These are phyloP conservation scores for Suillia variegata DNA, from an alignment of 2,888 invertebrate genomes.

Conservation along the genomic window DNA sequence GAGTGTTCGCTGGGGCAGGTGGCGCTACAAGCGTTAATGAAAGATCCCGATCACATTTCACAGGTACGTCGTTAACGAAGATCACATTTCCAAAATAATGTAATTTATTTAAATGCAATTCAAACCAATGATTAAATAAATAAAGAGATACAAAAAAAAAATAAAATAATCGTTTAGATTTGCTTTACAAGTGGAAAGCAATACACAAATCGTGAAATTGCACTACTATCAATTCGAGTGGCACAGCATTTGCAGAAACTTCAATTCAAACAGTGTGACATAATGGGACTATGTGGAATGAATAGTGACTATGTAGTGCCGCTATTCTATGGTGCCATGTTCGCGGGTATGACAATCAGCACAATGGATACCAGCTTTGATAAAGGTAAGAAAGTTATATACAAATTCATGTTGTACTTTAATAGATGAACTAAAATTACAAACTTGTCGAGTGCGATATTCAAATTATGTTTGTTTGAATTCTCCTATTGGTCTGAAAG, in stretches of 20 bases:
- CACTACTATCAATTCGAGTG: conserved; percentile 6
- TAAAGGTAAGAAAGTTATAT: conserved; percentile 23
- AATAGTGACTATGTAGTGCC: conserved; percentile 27
- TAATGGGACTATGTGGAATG: conserved; percentile 22
- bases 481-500: too few relatives aligned
- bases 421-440: too few relatives aligned
- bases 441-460: too few relatives aligned
- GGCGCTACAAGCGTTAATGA: background rate
- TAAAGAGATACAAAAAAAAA: too few relatives aligned
- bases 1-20: background rate
- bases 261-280: conserved; percentile 19
- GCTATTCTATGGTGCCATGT: conserved; percentile 21
- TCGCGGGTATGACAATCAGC: conserved; percentile 20
- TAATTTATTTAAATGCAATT: too few relatives aligned
- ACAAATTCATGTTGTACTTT: too few relatives aligned
- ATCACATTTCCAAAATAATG: too few relatives aligned
- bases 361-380: conserved; percentile 17
- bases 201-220: conserved; percentile 1
- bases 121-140: too few relatives aligned
- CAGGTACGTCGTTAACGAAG: background rate
- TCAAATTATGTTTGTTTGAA: too few relatives aligned
- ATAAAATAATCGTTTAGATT: background rate
- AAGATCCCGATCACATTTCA: background rate
- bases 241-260: conserved; percentile 5
- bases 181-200: background rate